phyloP scores from a whole-genome alignment of 2,888 invertebrate species.

The Volucella zonaria region DNA sequence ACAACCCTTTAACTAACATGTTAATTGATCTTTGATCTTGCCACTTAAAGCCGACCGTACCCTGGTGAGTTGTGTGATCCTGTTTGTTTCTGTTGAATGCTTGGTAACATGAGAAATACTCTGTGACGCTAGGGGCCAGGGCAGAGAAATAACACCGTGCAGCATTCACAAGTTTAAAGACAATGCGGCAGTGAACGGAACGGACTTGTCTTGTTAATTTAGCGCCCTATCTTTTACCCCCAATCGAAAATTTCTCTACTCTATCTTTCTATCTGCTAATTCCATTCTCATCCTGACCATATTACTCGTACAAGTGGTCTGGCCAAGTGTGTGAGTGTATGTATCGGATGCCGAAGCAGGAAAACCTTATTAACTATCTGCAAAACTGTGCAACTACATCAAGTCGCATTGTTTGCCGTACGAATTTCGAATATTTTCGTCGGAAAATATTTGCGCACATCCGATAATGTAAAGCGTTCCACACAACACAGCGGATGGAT shows the following conservation, averaged over 20 bases:
- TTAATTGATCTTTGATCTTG: constrained; percentile 74
- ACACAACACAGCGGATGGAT: constrained; percentile 40
- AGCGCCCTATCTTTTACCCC: constrained; percentile 70
- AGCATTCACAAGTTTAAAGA: constrained; percentile 11
- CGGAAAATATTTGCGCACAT: constrained; percentile 73
- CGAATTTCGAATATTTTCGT: constrained; percentile 72
- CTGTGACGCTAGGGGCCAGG: neutral
- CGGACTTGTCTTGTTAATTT: constrained; percentile 69
- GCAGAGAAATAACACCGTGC: too few relatives aligned
- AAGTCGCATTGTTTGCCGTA: constrained; percentile 65
- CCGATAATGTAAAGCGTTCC: constrained; percentile 54
- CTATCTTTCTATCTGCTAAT: constrained; percentile 48
- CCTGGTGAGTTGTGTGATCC: constrained; percentile 45
- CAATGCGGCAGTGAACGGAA: constrained; percentile 70
- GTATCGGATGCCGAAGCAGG: constrained; percentile 55
- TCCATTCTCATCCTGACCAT: constrained; percentile 41
- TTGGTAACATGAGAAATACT: constrained; percentile 44
- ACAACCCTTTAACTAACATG: constrained; percentile 71
- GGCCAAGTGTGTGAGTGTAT: constrained; percentile 9
- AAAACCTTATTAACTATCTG: constrained; percentile 71
- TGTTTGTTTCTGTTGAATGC: constrained; percentile 16
- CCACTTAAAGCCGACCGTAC: constrained; percentile 71
- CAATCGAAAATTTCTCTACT: constrained; percentile 51
- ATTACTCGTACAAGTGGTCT: neutral
- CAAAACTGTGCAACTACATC: constrained; percentile 56